These are phyloP conservation scores for Tachysurus fulvidraco DNA, from an alignment of 2,113 vertebrate species.

Conservation along the genomic window DNA sequence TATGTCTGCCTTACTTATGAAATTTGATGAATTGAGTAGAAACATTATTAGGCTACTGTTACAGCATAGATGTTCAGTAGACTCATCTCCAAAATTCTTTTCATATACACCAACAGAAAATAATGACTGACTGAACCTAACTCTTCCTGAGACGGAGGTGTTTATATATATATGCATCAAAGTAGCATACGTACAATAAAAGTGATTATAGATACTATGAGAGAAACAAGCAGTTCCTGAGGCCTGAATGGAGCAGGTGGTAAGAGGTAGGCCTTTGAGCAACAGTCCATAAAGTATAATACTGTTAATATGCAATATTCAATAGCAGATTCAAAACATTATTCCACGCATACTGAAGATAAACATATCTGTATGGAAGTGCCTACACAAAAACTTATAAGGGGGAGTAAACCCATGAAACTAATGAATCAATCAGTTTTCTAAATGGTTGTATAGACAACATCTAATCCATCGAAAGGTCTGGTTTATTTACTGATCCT, in stretches of 20 bases:
- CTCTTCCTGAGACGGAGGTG: background rate
- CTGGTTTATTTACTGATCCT: background rate
- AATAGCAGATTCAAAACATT: background rate
- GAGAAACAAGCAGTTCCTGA: background rate
- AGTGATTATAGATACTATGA: background rate
- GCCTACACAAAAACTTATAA: background rate
- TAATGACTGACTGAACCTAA: background rate
- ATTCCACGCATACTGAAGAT: background rate
- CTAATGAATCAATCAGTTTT: background rate
- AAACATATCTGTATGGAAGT: background rate
- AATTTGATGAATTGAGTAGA: background rate
- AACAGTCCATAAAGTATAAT: slow-evolving; percentile 22
- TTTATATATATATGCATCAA: background rate
- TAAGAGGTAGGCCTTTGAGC: background rate
- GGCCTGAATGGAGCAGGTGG: background rate
- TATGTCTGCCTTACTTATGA: background rate
- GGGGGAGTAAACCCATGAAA: background rate
- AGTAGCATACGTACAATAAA: background rate
- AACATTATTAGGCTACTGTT: background rate
- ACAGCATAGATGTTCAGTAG: background rate
- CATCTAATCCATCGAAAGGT: background rate
- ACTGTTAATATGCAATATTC: background rate
- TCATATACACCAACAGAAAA: background rate
- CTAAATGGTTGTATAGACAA: background rate
- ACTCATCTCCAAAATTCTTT: background rate